Evolutionary conservation across 2,113 vertebrate species (phyloP), one percentile per base, ranked within the genome.

Genomic region (Falcunculus frontatus): DNA sequence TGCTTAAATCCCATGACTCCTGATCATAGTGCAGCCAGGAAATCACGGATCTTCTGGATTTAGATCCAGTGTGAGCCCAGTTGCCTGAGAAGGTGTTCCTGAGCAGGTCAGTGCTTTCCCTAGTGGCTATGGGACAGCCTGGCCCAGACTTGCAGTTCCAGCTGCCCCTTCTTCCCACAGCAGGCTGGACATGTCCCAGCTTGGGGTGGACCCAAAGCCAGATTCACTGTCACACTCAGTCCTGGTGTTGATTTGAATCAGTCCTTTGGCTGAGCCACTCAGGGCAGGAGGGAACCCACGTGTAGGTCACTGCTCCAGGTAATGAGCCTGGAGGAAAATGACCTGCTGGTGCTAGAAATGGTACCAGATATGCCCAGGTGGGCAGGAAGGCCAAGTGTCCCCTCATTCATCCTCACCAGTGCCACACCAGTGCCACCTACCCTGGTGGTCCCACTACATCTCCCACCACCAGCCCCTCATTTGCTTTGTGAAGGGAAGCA

Each of bases 201-300:
- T 63, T 37, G n/a, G 30, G 17, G 10, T 57, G 53, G 22, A n/a
- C 23, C 37, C 39, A 69, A 73, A 78, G 18, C 44, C 60, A 74
- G 49, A 11, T 10, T 55, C 50, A n/a, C 4, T 59, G 9, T 69
- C 46, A 75, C 44, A 23, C 8, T 13, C 4, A 59, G 10, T 44
- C n/a, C 13, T 6, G 16, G 23, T n/a, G 35, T 32, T 49, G 20
- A 57, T 49, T 85, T 0, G 0, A 49, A 26, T 41, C 32, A 32
- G 42, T 42, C 20, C n/a, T n/a, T 57, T 49, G 55, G 23, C 42
- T 33, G 60, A 59, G 7, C 44, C 4, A 2, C 81, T 77, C 35
- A 19, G 35, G 32, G 74, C 21, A 13, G 59, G 30, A 37, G 39
- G 26, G 29, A 56, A 25, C 26, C 33, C 65, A 11, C 16, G 10